phyloP scores from a whole-genome alignment of 2,888 invertebrate genomes.

The Leptopilina syphax region DNA sequence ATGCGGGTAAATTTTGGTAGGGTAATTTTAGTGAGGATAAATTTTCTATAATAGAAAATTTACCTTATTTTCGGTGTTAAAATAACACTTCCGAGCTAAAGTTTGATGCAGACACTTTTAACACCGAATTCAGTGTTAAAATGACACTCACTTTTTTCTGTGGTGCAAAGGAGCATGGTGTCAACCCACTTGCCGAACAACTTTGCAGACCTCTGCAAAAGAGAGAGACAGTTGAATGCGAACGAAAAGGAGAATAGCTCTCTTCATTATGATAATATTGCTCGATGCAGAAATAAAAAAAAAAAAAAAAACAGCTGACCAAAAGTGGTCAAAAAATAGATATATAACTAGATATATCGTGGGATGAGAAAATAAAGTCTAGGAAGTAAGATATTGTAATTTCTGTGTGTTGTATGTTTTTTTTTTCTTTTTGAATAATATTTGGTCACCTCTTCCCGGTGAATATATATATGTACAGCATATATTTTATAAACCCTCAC shows the following conservation, averaged over 20 bases:
- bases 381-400: neutral
- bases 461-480: no score
- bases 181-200: conserved; percentile 57
- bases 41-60: no score
- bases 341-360: conserved; percentile 67
- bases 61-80: no score
- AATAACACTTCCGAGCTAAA: no score
- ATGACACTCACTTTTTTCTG: no score
- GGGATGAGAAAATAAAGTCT: conserved; percentile 49
- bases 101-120: no score
- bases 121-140: no score
- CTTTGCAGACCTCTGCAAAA: conserved; percentile 57
- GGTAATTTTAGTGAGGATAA: no score
- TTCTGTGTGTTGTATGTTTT: neutral
- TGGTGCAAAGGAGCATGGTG: conserved; percentile 32
- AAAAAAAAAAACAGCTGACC: conserved; percentile 66
- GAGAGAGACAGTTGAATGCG: conserved; percentile 59
- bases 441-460: neutral
- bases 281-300: conserved; percentile 58
- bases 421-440: neutral
- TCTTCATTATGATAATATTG: conserved; percentile 74
- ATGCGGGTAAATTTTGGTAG: no score
- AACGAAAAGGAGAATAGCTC: conserved; percentile 53
- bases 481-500: conserved; percentile 17
- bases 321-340: conserved; percentile 66